Conservation (phyloP, 2,797 vertebrate genomes). For the Notamacropus eugenii region DNA sequence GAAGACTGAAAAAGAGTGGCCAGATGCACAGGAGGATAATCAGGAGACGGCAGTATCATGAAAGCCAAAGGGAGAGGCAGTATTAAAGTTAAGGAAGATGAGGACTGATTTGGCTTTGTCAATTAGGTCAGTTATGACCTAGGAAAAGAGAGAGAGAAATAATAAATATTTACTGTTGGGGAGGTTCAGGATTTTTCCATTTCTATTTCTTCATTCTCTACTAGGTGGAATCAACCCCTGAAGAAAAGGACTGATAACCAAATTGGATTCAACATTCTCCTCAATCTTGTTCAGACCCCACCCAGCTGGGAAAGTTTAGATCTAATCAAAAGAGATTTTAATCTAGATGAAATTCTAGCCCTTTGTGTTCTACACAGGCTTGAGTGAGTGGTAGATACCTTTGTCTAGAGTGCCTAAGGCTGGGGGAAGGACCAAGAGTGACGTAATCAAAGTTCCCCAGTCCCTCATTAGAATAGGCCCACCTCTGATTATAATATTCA, state of each 20-base stretch:
- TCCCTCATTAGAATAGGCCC: neutral
- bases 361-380: neutral
- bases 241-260: neutral
- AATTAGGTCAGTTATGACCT: neutral
- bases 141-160: neutral
- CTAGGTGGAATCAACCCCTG: neutral
- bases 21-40: neutral
- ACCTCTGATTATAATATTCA: neutral
- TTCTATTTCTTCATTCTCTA: neutral
- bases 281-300: neutral
- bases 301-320: neutral
- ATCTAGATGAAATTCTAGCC: neutral
- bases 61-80: neutral
- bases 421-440: neutral
- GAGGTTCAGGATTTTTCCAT: neutral
- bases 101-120: neutral
- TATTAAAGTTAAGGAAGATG: neutral
- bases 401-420: neutral
- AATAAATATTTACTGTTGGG: neutral
- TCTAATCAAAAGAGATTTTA: neutral
- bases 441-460: neutral
- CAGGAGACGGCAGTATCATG: neutral
- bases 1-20: neutral
- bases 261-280: neutral
- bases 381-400: neutral